Evolutionary conservation across 2,888 invertebrate genomes (phyloP), one percentile per base, ranked within the genome.

Genomic region (Petrolisthes manimaculis): DNA sequence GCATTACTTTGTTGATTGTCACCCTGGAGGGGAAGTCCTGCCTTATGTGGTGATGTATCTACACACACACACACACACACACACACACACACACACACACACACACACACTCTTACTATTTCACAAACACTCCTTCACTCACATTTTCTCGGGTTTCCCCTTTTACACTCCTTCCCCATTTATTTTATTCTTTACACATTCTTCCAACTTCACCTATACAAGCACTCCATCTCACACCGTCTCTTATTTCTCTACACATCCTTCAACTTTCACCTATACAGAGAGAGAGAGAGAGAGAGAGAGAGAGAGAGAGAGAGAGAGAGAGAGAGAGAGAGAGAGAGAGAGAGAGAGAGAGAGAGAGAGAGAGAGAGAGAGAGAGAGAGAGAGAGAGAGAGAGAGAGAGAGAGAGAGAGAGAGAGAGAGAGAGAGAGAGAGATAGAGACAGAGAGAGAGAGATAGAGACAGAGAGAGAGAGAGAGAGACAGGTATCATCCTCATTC

Each of bases 61-160:
- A 61, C 61, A 61, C 61, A 61, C 61, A 61, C 61, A 61, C 61
- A 61, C 61, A 61, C 61, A 61, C 61, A 61, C 61, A 61, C 61
- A 61, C 61, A 61, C 61, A 61, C 61, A 61, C 61, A 61, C 61
- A 61, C 61, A 61, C 61, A 61, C 61, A 61, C 61, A 61, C 61
- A 61, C 37, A 37, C 37, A 37, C 0, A 37, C 37, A 37, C 37
- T 37, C 37, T 2, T 37, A 37, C 37, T 37, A 37, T 37, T 37
- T 37, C 37, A 37, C 37, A 37, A 37, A 37, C 37, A 37, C 37
- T 37, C 37, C 37, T 37, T 37, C 37, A 37, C 37, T 2, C 37
- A 37, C 37, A 37, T 37, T 37, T 37, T 37, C n/a, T n/a, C n/a
- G n/a, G n/a, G n/a, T n/a, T 37, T 37, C 37, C 37, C 37, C 37